Evolutionary conservation across 2,797 vertebrate species (phyloP), one percentile per base, ranked within the genome.

Genomic region (Tangara arthus): DNA sequence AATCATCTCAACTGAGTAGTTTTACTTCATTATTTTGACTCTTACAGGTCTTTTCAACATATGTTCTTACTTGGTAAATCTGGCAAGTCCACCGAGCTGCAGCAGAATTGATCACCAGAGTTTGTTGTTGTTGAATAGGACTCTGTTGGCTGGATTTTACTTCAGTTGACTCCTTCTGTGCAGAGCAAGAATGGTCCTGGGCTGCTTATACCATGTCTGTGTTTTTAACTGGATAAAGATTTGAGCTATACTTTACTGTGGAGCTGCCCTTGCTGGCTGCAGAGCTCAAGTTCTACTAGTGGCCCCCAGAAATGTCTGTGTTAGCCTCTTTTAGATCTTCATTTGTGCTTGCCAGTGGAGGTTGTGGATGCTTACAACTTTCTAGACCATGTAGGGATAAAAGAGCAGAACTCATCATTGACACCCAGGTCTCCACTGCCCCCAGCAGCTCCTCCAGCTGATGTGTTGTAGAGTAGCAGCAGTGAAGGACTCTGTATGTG

Each of bases 401-500:
- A 71, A 60, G 41, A 79, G 24, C 19, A 61, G 61, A 49, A 44
- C 30, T 82, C 15, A 12, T 46, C 8, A 2, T 3, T 56, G 53
- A 14, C 0, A 3, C 7, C 14, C 19, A 30, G 41, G 37, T 61
- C 21, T 69, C 73, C 44, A 15, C 10, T 1, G 0, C 63, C 20
- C 16, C 41, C 32, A 23, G 70, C 27, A 76, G 34, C 34, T 81
- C 18, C 49, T 72, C 32, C 34, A 84, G 17, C 35, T 30, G 21
- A 8, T 16, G 9, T 55, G 9, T 13, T 34, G 11, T 18, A 20
- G 32, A 52, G 8, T 30, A 12, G 55, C 30, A 75, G 35, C 46
- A 70, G 15, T 4, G 7, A 73, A 50, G 23, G 17, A 39, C n/a
- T 22, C 2, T 32, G 30, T 46, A 32, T 30, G 15, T 35, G 10